Conservation (phyloP, 1,140 invertebrate genomes). For the Gerris buenoi region DNA sequence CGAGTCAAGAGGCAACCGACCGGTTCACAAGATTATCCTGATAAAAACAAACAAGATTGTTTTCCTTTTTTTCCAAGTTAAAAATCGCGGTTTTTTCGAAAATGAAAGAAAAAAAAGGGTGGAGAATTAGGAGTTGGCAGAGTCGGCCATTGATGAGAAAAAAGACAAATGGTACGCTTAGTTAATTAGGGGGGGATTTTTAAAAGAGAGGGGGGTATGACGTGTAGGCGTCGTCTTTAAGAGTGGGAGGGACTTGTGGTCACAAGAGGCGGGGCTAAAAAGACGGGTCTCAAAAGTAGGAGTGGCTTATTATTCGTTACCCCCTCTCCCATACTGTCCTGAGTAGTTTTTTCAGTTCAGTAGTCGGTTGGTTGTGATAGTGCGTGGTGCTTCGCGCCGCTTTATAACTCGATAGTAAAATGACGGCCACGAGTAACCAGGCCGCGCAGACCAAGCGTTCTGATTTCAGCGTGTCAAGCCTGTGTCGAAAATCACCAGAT, state of each 20-base stretch:
- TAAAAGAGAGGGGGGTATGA: background rate
- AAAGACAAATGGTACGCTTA: background rate
- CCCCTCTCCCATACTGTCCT: background rate
- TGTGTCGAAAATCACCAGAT: background rate
- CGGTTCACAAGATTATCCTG: no score
- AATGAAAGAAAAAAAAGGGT: no score
- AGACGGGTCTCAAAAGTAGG: background rate
- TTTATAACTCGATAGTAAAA: background rate
- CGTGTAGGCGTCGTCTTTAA: no score
- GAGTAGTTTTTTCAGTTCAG: background rate
- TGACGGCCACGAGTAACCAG: background rate
- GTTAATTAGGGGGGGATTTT: background rate
- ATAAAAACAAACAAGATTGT: no score
- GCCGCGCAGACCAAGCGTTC: background rate
- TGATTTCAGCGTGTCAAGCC: conserved; percentile 1
- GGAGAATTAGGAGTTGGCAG: no score
- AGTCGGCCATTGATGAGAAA: background rate
- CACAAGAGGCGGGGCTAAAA: background rate
- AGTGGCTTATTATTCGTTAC: background rate
- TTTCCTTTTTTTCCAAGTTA: no score
- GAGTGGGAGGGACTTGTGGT: no score
- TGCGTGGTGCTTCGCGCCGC: background rate
- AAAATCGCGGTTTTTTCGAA: no score
- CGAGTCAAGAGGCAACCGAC: no score
- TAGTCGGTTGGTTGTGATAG: background rate